Base-by-base conservation (phyloP, 2,113 vertebrate genomes). In the Parotia lawesii region DNA sequence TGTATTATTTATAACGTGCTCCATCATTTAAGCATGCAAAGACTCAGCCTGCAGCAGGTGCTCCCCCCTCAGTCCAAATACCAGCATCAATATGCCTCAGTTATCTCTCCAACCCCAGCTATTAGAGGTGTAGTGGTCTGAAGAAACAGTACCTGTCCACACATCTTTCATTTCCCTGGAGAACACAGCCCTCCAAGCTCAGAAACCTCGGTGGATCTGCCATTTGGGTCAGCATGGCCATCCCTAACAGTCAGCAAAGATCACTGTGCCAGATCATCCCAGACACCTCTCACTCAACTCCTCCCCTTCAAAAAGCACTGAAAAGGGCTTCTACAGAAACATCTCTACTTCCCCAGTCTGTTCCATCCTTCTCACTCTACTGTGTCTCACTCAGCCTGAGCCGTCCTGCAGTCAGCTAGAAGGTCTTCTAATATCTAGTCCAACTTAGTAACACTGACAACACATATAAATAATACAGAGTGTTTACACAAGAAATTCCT, bases 21-120 rank as follows among this genome's bases (percentile, higher is more conserved):
- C 74, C 56, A 86, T 91, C 87, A 95, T 95, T 94, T 70, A 88
- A 94, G 20, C 38, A 64, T 27, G 64, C 65, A 93, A 79, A 71
- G 78, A 58, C 50, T 69, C 70, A 77, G 93, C 71, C 87, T 86
- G 67, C 66, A 85, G 93, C 81, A 85, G 64, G 50, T 81, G 57
- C 64, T 47, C 25, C 42, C 53, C 28, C 20, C 38, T 10, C 5
- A 51, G 40, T 11, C 54, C 67, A 44, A 70, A 83, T 28, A 73
- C 47, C 33, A 15, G 85, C 47, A 31, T 11, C 0, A 3, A 64
- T 16, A 47, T 0, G 0, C 42, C 47, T 69, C 82, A 40, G 31
- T 48, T 51, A 2, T n/a, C 60, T 85, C 78, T 67, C 61, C 23
- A 48, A 7, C 27, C 76, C 53, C 74, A 69, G 5, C 21, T 64